These are phyloP conservation scores for Oophaga pumilio DNA, from an alignment of 2,113 vertebrate genomes.

Conservation along the genomic window DNA sequence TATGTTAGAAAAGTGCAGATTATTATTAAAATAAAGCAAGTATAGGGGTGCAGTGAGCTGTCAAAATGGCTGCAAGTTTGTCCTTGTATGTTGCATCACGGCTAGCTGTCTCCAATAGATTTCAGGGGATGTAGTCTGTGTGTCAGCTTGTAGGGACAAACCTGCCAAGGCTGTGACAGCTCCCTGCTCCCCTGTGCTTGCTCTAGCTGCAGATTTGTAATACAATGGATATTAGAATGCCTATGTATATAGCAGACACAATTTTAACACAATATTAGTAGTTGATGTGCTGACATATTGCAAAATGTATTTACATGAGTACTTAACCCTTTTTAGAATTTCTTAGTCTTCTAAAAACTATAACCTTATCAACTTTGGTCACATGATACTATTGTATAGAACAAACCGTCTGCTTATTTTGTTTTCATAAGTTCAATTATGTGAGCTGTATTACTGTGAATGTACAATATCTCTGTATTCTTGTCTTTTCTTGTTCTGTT, in stretches of 20 bases:
- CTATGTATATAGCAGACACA: neutral
- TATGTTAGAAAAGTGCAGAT: no score
- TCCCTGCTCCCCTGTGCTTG: neutral
- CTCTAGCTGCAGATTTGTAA: neutral
- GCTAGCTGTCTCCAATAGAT: no score
- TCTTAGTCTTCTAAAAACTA: neutral
- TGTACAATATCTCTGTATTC: neutral
- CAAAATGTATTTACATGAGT: neutral
- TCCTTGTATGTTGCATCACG: no score
- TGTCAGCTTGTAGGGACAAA: neutral
- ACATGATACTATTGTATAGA: neutral
- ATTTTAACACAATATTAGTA: neutral
- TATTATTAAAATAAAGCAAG: no score
- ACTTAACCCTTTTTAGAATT: neutral
- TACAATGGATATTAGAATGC: no score
- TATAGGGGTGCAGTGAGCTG: no score
- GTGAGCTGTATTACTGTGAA: neutral
- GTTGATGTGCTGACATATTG: neutral
- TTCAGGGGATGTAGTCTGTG: neutral
- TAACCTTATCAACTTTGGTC: neutral
- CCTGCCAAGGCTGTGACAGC: neutral
- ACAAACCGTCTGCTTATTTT: neutral
- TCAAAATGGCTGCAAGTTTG: no score
- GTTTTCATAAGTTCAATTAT: neutral
- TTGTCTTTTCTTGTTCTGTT: constrained; percentile 19